Base-by-base conservation (phyloP, 2,797 vertebrate genomes). In the Myotis planiceps region DNA sequence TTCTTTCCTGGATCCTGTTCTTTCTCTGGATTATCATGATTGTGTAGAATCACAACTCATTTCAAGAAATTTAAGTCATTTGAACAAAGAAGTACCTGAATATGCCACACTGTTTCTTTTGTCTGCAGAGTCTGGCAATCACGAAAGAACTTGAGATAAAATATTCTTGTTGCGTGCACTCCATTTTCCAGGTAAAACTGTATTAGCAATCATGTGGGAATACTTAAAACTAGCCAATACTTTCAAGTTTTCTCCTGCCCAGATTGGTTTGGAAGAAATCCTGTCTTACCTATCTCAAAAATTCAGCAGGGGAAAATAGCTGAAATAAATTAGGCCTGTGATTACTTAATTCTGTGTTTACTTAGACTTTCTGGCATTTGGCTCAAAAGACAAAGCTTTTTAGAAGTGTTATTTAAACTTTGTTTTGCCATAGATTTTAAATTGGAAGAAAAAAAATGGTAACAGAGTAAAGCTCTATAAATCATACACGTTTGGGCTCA, bases 211-310 rank as follows among this genome's bases (percentile, higher is more conserved):
- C 91, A 88, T 19, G 74, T 85, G 92, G 60, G 39, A 71, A 88
- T 92, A 97, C 58, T 86, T 85, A 63, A 87, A 90, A 90, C 72
- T 29, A 29, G 58, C 82, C 12, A 18, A 37, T 2, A 0, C 88
- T 39, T 94, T 94, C 79, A 80, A 78, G 79, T 92, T 97, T 97
- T 92, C 82, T 96, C 92, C 84, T 94, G 60, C 94, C 75, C 78
- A 74, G 79, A 79, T 91, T 34, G 86, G 65, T 53, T 95, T 90
- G 93, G 79, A 97, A 96, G 76, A 88, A 85, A 63, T 90, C 74
- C 42, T 87, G 80, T 76, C 80, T 86, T 94, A 96, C 92, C 66
- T 94, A 85, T 92, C 95, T 97, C 88, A 96, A 66, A 94, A 97
- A 83, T 58, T 80, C 95, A 96, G 66, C 83, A 63, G 47, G 83